Percentiles rank a stretch among this genome's conserved stretches.
These are phyloP conservation scores for Panzeria rudis DNA, from an alignment of 2,888 invertebrate species.

Conservation along the genomic window DNA sequence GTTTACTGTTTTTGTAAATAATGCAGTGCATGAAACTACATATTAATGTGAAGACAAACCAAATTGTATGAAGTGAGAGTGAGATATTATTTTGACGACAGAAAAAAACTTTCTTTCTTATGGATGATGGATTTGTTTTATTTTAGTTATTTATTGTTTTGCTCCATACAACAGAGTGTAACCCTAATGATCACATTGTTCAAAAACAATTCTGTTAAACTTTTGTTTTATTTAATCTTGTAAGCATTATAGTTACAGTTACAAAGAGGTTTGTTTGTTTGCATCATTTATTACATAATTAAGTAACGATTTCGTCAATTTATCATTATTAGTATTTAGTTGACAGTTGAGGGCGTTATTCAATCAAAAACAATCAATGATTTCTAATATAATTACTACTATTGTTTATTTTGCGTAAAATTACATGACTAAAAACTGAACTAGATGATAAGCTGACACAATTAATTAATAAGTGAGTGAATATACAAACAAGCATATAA, in stretches of 20 bases:
- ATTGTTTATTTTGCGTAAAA: constrained; percentile 10
- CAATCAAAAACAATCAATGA: constrained; percentile 39
- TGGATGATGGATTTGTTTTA: no score
- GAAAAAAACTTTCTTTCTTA: no score
- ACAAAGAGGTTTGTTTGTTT: constrained; percentile 16
- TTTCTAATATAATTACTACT: constrained; percentile 25
- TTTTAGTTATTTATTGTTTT: no score
- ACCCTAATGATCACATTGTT: no score
- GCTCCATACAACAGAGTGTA: no score
- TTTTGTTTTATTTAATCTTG: neutral
- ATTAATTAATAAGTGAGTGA: neutral
- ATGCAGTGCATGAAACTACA: no score
- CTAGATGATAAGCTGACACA: constrained; percentile 13
- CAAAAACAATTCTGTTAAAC: neutral
- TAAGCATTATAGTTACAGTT: neutral
- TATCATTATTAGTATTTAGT: constrained; percentile 49
- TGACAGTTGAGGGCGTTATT: constrained; percentile 48
- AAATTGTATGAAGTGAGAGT: no score
- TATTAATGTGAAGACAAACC: no score
- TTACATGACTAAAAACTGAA: constrained; percentile 22
- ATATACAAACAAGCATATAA: neutral
- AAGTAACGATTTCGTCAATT: constrained; percentile 29
- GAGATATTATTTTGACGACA: no score
- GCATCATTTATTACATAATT: constrained; percentile 25
- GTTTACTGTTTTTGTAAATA: no score